phyloP scores from a whole-genome alignment of 2,113 vertebrate species.

The Melanerpes formicivorus region DNA sequence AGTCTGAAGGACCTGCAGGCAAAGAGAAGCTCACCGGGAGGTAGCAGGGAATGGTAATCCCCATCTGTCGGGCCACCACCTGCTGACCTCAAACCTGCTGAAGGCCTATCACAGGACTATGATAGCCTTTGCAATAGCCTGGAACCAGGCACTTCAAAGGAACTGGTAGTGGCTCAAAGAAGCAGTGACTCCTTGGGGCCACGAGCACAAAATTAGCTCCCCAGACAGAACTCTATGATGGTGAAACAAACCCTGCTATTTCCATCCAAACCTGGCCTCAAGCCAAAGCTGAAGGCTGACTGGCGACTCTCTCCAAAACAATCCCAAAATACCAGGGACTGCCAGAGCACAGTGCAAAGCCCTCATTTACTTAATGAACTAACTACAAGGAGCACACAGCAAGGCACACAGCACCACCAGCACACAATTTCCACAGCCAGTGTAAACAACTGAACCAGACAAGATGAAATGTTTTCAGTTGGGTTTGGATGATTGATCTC shows the following conservation, averaged over 20 bases:
- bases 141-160: not conserved
- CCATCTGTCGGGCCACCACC: not conserved
- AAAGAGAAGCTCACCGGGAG: not conserved
- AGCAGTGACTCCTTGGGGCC: not conserved
- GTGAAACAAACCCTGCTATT: not conserved
- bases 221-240: not conserved
- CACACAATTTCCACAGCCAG: not conserved
- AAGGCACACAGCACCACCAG: not conserved
- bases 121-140: not conserved
- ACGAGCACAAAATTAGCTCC: not conserved
- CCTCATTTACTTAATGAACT: conserved; percentile 36
- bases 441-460: not conserved
- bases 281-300: not conserved
- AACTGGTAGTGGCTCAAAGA: not conserved
- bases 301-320: conserved; percentile 42
- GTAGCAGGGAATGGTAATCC: not conserved
- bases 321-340: not conserved
- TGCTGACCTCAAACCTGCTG: not conserved
- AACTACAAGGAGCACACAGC: not conserved
- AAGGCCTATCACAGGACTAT: not conserved
- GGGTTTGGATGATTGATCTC: not conserved
- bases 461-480: not conserved
- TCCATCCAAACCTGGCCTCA: not conserved
- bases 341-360: not conserved
- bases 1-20: not conserved